phyloP scores from a whole-genome alignment of 2,113 vertebrate species.

The Dissostichus mawsoni region DNA sequence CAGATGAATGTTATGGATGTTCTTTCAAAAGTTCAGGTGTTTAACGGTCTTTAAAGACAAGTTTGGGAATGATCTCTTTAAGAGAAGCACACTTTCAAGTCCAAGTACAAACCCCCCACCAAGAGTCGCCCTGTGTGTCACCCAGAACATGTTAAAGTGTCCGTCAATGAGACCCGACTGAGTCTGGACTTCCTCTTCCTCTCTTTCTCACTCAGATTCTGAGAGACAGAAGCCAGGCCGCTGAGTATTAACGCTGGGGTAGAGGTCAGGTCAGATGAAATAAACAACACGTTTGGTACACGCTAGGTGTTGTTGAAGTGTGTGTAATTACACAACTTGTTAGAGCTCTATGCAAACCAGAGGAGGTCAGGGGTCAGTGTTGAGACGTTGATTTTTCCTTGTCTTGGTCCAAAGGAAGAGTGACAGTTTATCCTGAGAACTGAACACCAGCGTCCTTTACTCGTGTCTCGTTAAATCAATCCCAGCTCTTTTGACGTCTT shows the following conservation, averaged over 20 bases:
- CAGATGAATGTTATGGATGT: no score
- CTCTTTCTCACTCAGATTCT: constrained; percentile 24
- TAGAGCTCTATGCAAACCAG: constrained; percentile 30
- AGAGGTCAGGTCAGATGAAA: constrained; percentile 64
- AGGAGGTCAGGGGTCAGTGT: constrained; percentile 11
- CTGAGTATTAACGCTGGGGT: constrained; percentile 40
- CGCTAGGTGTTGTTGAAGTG: constrained; percentile 36
- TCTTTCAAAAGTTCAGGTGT: no score
- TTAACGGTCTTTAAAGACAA: no score
- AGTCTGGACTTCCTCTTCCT: constrained; percentile 65
- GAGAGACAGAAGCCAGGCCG: constrained; percentile 76
- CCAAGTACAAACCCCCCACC: constrained; percentile 8
- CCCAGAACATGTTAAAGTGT: constrained; percentile 54
- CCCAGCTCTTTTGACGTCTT: constrained; percentile 1
- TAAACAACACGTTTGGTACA: constrained; percentile 39
- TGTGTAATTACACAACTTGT: background rate
- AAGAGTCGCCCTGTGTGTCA: constrained; percentile 53
- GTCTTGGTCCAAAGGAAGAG: constrained; percentile 31
- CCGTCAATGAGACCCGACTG: constrained; percentile 56
- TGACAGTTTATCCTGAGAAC: background rate
- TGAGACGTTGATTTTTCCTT: constrained; percentile 30
- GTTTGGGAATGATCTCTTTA: no score
- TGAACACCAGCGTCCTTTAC: background rate
- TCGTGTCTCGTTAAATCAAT: background rate
- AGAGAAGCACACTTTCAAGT: constrained; percentile 2